Conservation (phyloP, 2,113 vertebrate species). For the Prunella fulvescens region DNA sequence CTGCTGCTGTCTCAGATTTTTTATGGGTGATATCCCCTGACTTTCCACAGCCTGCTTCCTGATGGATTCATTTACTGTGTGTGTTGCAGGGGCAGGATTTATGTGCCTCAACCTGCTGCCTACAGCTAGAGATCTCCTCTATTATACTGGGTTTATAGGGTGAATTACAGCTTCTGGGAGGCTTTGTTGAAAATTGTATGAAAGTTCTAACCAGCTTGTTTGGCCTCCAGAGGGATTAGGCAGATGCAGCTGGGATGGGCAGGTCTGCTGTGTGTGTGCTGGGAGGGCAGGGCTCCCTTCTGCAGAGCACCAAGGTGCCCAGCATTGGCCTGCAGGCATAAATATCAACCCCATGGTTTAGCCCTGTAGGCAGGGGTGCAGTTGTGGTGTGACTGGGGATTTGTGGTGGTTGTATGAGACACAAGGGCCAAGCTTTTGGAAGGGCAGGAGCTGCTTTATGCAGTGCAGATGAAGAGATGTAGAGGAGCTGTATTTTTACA, state of each 20-base stretch:
- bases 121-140: neutral
- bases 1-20: neutral
- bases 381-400: neutral
- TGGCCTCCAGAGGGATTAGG: neutral
- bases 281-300: neutral
- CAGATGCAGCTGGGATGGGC: neutral
- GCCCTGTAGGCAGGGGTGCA: neutral
- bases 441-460: neutral
- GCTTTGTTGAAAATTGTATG: neutral
- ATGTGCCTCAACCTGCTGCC: neutral
- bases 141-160: neutral
- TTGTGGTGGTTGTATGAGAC: neutral
- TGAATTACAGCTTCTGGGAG: neutral
- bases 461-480: neutral
- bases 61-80: neutral
- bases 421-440: neutral
- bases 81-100: neutral
- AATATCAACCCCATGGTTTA: neutral
- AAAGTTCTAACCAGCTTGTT: neutral
- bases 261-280: neutral
- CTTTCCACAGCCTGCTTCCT: neutral
- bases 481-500: neutral
- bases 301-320: neutral
- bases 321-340: fast-evolving
- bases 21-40: neutral